Evolutionary conservation across 1,140 invertebrate species (phyloP), one percentile per base, ranked within the genome.

Genomic region (Drosophila asahinai): DNA sequence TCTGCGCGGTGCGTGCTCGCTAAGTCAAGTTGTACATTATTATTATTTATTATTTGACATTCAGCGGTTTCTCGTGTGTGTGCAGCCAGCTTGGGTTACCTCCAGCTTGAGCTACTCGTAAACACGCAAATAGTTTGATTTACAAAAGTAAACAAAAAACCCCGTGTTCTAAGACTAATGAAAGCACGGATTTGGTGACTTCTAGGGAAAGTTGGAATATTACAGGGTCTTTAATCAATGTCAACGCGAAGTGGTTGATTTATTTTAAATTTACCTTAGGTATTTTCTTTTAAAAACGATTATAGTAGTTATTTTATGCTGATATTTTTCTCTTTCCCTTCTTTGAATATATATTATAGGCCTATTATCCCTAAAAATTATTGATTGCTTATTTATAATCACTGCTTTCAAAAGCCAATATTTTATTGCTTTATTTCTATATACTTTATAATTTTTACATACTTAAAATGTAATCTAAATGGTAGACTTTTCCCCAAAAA

Each of bases 111-210:
- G 48, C 40, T 14, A 5, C 58, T 60, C 65, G 58, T 60, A 75
- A 77, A 70, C 86, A 90, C 76, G 86, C 86, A 86, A 77, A 77
- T 81, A 64, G 62, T 63, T 81, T 74, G 74, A 38, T 60, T 83
- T 65, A 74, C 45, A 61, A 62, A 71, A 59, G 65, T 52, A 60
- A 65, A 77, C 73, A 77, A 77, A 73, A 47, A 40, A 2, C 38
- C 40, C n/a, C 33, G 33, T 43, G 27, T 65, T 63, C 48, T 55
- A 48, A 27, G 77, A 9, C 30, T 61, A 76, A 65, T 62, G 59
- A 76, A 58, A 42, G 43, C 15, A 59, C 45, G 17, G 11, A 8
- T 55, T 27, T n/a, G 11, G 54, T 19, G 7, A 36, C 48, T 15
- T 45, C 33, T 15, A 36, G 30, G 5, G 11, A 19, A 45, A 51